A percentile compares a stretch with the other conserved stretches of the same genome.
phyloP scores from a whole-genome alignment of 92 coral and sea anemone species.

The Porites evermanni region DNA sequence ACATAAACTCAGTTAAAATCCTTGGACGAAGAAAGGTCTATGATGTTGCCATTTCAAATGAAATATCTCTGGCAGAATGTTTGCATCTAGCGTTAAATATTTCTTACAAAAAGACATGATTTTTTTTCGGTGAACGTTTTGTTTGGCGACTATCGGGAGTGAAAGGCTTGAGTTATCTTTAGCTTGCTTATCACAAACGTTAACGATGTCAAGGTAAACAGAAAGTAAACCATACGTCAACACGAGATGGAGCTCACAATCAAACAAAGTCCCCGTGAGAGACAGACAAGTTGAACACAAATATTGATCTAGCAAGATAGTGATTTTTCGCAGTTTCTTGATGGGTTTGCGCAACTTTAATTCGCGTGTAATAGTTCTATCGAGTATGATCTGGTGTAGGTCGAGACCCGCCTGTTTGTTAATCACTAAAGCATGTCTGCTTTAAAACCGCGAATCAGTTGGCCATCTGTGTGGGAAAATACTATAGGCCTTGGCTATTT shows the following conservation, averaged over 20 bases:
- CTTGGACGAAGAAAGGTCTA: no score
- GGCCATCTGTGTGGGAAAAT: conserved; percentile 40
- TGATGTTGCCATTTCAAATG: no score
- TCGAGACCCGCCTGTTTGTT: neutral
- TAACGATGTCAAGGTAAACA: conserved; percentile 13
- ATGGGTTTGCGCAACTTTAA: neutral
- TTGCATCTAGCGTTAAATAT: no score
- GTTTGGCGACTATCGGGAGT: no score
- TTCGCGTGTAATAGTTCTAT: neutral
- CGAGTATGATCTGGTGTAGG: neutral
- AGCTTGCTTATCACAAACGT: conserved; percentile 20
- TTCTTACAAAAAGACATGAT: no score
- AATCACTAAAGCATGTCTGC: conserved; percentile 35
- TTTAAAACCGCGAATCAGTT: conserved; percentile 14
- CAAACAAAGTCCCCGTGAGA: conserved; percentile 4
- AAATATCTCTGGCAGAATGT: no score
- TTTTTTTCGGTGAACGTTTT: no score
- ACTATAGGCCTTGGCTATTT: neutral
- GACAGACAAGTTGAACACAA: conserved; percentile 7
- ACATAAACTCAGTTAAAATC: no score
- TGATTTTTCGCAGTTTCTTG: neutral
- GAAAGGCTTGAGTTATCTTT: neutral
- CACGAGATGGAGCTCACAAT: conserved; percentile 9
- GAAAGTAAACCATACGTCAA: neutral
- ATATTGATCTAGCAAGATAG: conserved; percentile 30